Percentiles rank a stretch among this genome's conserved stretches.
These are phyloP conservation scores for Hemibagrus guttatus DNA, from an alignment of 2,797 vertebrate genomes.

Conservation along the genomic window DNA sequence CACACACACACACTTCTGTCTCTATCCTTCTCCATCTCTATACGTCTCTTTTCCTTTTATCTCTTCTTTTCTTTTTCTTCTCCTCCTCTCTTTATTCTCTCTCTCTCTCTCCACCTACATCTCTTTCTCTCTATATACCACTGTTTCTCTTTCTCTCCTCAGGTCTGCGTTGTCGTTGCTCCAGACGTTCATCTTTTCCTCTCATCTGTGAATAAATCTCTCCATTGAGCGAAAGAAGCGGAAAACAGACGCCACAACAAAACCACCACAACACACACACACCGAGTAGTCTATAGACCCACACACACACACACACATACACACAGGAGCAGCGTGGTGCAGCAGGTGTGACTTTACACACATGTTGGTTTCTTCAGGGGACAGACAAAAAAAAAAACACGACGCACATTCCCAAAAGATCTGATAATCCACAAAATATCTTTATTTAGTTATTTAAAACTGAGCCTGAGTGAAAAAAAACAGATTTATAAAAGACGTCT, in stretches of 20 bases:
- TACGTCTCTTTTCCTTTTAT: background rate
- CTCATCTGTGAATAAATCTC: constrained; percentile 80
- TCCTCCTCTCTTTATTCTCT: background rate
- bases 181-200: constrained; percentile 68
- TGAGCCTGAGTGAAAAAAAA: constrained; percentile 66
- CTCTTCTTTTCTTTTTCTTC: background rate
- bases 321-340: constrained; percentile 24
- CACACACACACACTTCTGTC: background rate
- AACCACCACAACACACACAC: constrained; percentile 26
- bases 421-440: constrained; percentile 58
- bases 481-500: constrained; percentile 39
- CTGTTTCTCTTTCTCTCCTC: constrained; percentile 58
- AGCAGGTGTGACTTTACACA: constrained; percentile 30
- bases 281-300: constrained; percentile 2
- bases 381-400: constrained; percentile 53
- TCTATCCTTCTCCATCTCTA: background rate
- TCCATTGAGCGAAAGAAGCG: constrained; percentile 70
- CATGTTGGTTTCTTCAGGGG: constrained; percentile 68
- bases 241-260: constrained; percentile 62
- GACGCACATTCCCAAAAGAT: constrained; percentile 65
- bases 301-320: constrained; percentile 33
- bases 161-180: constrained; percentile 71
- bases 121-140: background rate
- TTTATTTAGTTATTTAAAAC: constrained; percentile 65
- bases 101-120: background rate